A percentile compares a stretch with the other conserved stretches of the same genome.
These are phyloP conservation scores for Megaceryle torquata DNA, from an alignment of 2,113 vertebrate genomes.

Conservation along the genomic window DNA sequence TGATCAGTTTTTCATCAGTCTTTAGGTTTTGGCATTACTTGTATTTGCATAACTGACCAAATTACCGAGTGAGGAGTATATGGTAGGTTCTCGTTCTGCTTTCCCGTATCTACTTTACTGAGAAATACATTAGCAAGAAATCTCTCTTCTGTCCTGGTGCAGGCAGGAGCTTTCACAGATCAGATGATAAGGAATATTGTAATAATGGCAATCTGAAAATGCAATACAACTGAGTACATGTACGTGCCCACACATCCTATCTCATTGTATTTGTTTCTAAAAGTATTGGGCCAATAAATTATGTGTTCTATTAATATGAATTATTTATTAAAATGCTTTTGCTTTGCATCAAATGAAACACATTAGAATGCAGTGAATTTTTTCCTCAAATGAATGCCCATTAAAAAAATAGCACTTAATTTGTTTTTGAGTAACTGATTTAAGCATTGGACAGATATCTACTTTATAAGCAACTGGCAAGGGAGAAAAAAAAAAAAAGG, in stretches of 20 bases:
- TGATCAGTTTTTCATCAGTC: neutral
- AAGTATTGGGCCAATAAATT: conserved; percentile 22
- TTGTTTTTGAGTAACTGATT: conserved; percentile 1
- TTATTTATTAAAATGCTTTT: conserved; percentile 42
- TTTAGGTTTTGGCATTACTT: neutral
- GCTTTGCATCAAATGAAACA: neutral
- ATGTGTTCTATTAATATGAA: conserved; percentile 2
- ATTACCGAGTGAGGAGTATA: neutral
- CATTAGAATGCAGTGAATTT: neutral
- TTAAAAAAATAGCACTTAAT: conserved; percentile 7
- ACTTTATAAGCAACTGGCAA: neutral
- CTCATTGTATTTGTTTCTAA: neutral
- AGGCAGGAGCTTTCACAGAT: neutral
- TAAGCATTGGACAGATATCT: neutral
- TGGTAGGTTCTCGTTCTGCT: neutral
- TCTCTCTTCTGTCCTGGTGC: neutral
- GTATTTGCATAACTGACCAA: neutral
- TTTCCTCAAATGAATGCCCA: neutral
- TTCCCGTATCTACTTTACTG: neutral
- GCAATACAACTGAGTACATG: neutral
- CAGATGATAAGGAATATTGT: neutral
- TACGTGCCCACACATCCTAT: neutral
- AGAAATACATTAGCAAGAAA: neutral
- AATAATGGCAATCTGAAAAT: conserved; percentile 7
- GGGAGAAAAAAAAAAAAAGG: neutral